Conservation (phyloP, 2,113 vertebrate species). For the Rhinolophus ferrumequinum region DNA sequence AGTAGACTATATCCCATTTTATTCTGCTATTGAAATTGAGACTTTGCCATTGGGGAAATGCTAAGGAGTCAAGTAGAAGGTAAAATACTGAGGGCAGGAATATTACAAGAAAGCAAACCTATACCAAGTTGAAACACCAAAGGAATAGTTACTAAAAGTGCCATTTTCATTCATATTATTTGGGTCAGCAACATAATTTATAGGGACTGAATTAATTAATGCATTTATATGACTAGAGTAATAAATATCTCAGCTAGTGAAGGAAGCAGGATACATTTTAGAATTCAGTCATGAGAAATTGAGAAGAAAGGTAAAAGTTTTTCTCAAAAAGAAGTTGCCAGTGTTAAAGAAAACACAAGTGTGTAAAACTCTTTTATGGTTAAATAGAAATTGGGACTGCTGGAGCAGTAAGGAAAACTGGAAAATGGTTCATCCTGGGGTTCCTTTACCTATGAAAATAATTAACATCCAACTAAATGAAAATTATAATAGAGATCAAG, state of each 20-base stretch:
- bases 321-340: neutral
- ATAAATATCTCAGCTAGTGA: neutral
- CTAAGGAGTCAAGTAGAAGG: neutral
- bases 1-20: neutral
- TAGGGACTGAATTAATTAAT: neutral
- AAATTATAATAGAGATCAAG: constrained; percentile 44
- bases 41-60: neutral
- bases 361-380: constrained; percentile 2
- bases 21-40: neutral
- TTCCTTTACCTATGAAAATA: constrained; percentile 73
- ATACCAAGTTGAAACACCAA: neutral
- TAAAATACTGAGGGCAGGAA: neutral
- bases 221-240: neutral
- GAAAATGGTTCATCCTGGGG: constrained; percentile 15
- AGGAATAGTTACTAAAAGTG: neutral
- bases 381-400: neutral
- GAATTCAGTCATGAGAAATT: neutral
- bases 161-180: neutral
- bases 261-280: neutral
- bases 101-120: neutral
- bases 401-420: neutral
- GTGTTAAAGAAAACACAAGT: neutral
- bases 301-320: neutral
- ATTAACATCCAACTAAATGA: constrained; percentile 67
- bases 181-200: neutral